Percentiles rank a stretch among this genome's conserved stretches.
These are phyloP conservation scores for Fissipunctia ypsillon DNA, from an alignment of 2,888 invertebrate genomes.

Conservation along the genomic window DNA sequence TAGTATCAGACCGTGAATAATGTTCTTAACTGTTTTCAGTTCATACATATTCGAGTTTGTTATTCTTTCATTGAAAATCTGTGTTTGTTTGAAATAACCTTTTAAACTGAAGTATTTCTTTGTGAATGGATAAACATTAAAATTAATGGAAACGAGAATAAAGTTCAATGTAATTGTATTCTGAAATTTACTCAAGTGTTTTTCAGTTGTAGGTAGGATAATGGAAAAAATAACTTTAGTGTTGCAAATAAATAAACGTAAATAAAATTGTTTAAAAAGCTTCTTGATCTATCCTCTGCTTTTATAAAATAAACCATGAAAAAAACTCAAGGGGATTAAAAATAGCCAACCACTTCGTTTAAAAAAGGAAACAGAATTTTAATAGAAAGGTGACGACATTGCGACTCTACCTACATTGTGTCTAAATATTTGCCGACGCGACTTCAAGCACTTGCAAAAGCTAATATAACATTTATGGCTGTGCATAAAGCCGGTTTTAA, in stretches of 20 bases:
- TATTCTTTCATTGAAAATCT: conserved; percentile 20
- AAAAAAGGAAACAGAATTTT: conserved; percentile 19
- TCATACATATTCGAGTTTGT: conserved; percentile 3
- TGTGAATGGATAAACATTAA: background rate
- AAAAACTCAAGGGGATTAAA: background rate
- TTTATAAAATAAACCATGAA: background rate
- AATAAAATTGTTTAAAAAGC: background rate
- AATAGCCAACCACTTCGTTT: background rate
- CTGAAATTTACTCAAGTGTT: background rate
- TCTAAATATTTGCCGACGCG: background rate
- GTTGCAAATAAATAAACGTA: background rate
- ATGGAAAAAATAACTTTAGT: background rate
- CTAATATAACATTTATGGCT: conserved; percentile 56
- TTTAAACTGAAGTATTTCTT: conserved; percentile 2
- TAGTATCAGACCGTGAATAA: conserved; percentile 8
- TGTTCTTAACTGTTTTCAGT: conserved; percentile 5
- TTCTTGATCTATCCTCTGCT: background rate
- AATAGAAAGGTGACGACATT: background rate
- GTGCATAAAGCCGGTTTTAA: conserved; percentile 51
- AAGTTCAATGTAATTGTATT: background rate
- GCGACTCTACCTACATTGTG: background rate
- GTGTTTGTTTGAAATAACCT: conserved; percentile 6
- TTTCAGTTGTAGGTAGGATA: background rate
- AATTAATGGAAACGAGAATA: background rate
- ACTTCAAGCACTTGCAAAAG: conserved; percentile 28